Evolutionary conservation across 2,113 vertebrate species (phyloP).

Genomic region (Brachyhypopomus occidentalis): DNA sequence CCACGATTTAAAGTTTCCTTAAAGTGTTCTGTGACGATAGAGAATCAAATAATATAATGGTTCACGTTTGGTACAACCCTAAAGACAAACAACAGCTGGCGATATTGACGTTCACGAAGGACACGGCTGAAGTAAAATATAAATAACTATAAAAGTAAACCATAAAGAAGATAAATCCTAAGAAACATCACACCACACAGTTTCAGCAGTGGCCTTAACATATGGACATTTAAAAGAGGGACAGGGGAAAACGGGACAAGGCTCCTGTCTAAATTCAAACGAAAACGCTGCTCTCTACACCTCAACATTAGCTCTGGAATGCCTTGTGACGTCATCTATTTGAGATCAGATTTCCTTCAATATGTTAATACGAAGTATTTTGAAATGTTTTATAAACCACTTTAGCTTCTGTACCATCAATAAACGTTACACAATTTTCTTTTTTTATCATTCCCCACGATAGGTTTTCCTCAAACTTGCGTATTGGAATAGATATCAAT

Average conservation of each 20-base stretch:
- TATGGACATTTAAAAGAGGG: too few relatives aligned
- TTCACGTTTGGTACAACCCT: background rate
- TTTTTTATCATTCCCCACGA: background rate
- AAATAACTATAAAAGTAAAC: too few relatives aligned
- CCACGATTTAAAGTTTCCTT: background rate
- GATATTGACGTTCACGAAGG: background rate
- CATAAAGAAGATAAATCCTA: too few relatives aligned
- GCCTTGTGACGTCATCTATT: conserved; percentile 55
- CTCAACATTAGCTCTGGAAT: conserved; percentile 52
- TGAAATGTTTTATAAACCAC: background rate
- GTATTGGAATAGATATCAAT: too few relatives aligned
- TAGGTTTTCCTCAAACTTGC: background rate
- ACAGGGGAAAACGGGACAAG: background rate
- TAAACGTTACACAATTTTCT: too few relatives aligned
- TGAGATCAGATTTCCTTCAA: conserved; percentile 52
- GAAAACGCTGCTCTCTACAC: conserved; percentile 25
- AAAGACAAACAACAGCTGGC: conserved; percentile 4
- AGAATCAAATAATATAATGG: background rate
- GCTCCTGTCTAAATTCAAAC: background rate
- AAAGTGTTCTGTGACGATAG: too few relatives aligned
- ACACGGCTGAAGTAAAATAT: too few relatives aligned
- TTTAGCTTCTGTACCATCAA: background rate
- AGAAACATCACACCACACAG: too few relatives aligned
- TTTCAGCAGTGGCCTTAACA: too few relatives aligned
- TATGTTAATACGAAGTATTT: background rate